A percentile compares a stretch with the other conserved stretches of the same genome.
Evolutionary conservation across 2,888 invertebrate genomes (phyloP).

Genomic region (Leistus spinibarbis): DNA sequence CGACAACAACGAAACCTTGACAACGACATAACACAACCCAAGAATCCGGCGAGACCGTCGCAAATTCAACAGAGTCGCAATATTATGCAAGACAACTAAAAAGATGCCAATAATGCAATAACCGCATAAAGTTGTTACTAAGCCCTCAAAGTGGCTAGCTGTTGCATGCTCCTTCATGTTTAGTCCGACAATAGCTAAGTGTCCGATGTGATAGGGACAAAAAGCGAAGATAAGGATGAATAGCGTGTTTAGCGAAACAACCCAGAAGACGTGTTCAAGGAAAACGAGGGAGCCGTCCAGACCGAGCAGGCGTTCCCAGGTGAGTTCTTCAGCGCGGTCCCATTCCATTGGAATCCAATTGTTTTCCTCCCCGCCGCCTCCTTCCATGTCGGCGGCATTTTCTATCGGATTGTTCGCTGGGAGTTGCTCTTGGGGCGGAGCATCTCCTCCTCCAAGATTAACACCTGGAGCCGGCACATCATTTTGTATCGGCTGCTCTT

Average conservation of each 20-base stretch:
- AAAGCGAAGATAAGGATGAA: constrained; percentile 98
- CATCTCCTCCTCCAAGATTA: constrained; percentile 33
- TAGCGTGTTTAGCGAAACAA: constrained; percentile 93
- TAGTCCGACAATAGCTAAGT: constrained; percentile 76
- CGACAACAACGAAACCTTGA: constrained; percentile 90
- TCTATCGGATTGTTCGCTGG: constrained; percentile 51
- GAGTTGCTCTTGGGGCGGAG: constrained; percentile 57
- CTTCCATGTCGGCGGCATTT: constrained; percentile 57
- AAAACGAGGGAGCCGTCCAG: constrained; percentile 96
- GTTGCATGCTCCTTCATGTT: constrained; percentile 70
- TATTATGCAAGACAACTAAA: constrained; percentile 81
- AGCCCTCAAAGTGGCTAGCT: constrained; percentile 88
- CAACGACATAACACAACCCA: constrained; percentile 90
- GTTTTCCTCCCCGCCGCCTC: constrained; percentile 74
- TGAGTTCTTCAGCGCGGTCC: constrained; percentile 97
- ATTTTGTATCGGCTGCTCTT: constrained; percentile 48
- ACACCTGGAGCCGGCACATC: constrained; percentile 53
- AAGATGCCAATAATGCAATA: constrained; percentile 88
- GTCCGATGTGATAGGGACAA: constrained; percentile 94
- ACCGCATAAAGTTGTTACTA: constrained; percentile 90
- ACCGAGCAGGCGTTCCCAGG: constrained; percentile 96
- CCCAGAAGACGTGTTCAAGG: constrained; percentile 99
- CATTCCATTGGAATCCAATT: constrained; percentile 99
- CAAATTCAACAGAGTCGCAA: constrained; percentile 81
- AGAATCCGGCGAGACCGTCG: constrained; percentile 82